Conservation (phyloP, 2,113 vertebrate genomes). For the Clarias macrocephalus region DNA sequence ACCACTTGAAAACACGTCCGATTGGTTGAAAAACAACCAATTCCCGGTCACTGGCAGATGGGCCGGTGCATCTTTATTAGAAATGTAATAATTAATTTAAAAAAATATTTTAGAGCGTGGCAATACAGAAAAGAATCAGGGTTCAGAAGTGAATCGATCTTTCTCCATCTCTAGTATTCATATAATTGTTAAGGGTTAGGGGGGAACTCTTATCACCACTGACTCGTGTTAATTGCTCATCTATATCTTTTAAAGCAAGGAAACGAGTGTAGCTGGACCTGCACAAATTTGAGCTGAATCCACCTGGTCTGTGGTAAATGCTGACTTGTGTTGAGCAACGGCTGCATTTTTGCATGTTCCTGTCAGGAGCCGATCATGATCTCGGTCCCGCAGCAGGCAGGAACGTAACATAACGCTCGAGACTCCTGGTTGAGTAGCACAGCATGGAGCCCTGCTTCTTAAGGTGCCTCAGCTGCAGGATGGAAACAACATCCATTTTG, state of each 20-base stretch:
- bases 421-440: constrained; percentile 58
- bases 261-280: not conserved
- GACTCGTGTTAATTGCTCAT: not conserved
- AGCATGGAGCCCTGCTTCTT: constrained; percentile 52
- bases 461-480: constrained; percentile 58
- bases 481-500: constrained; percentile 55
- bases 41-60: too few species aligned
- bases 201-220: not conserved
- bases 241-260: not conserved
- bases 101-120: too few species aligned
- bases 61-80: too few species aligned
- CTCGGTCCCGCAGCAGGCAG: constrained; percentile 42
- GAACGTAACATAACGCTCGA: constrained; percentile 55
- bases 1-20: too few species aligned
- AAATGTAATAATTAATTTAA: too few species aligned
- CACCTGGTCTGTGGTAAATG: not conserved
- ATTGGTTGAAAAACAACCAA: too few species aligned
- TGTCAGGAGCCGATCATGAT: constrained; percentile 34
- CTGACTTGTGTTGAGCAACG: constrained; percentile 3
- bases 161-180: not conserved
- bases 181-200: not conserved
- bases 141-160: too few species aligned
- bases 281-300: not conserved
- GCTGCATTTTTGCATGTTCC: constrained; percentile 49
- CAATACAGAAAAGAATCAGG: too few species aligned